A percentile compares a stretch with the other conserved stretches of the same genome.
These are phyloP conservation scores for Epinephelus moara DNA, from an alignment of 2,113 vertebrate genomes.

Conservation along the genomic window DNA sequence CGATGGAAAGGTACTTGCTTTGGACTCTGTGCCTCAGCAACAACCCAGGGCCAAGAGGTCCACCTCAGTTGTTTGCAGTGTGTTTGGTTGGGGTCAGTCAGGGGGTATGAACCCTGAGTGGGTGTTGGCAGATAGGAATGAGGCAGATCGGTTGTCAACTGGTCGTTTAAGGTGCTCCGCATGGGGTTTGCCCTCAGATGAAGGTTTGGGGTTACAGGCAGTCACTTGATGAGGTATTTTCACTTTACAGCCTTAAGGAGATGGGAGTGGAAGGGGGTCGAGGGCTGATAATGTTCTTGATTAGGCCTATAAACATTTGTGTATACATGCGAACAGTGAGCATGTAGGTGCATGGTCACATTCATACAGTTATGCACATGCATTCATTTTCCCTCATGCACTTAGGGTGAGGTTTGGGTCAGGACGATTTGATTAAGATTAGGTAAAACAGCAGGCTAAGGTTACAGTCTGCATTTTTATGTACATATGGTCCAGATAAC, in stretches of 20 bases:
- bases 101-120: conserved; percentile 12
- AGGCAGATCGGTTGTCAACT: conserved; percentile 1
- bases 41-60: neutral
- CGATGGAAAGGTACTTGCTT: neutral
- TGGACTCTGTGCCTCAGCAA: neutral
- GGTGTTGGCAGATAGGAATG: conserved; percentile 18
- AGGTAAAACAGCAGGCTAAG: neutral
- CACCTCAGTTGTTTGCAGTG: neutral
- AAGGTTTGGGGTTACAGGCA: neutral
- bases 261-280: no score
- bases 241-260: neutral
- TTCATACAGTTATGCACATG: neutral
- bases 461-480: neutral
- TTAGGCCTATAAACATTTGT: neutral
- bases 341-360: no score
- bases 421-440: neutral
- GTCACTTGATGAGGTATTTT: conserved; percentile 10
- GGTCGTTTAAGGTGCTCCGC: conserved; percentile 27
- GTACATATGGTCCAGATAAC: neutral
- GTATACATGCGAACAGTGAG: neutral
- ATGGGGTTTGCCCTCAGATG: conserved; percentile 21
- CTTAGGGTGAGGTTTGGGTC: neutral
- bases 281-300: neutral
- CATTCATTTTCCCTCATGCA: neutral
- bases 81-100: conserved; percentile 14